Evolutionary conservation across 2,113 vertebrate species (phyloP).

Genomic region (Indri indri): DNA sequence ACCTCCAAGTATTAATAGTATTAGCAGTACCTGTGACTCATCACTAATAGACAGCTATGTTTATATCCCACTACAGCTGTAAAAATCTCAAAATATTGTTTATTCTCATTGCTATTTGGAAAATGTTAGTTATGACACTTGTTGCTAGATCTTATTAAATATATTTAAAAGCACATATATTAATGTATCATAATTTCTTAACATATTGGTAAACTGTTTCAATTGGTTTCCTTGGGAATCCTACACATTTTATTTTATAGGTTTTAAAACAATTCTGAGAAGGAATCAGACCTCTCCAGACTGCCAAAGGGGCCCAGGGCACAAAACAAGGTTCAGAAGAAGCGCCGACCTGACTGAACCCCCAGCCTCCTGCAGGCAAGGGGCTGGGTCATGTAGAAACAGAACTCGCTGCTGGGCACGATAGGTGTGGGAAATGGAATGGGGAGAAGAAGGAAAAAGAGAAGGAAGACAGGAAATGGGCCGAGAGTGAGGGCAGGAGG

Average conservation of each 20-base stretch:
- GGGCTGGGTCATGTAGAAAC: neutral
- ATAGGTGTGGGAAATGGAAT: neutral
- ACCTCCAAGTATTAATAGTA: no score
- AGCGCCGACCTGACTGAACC: neutral
- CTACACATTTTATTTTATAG: neutral
- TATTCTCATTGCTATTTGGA: neutral
- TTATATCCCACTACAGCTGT: neutral
- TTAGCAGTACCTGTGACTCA: neutral
- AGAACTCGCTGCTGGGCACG: neutral
- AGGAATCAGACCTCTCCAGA: neutral
- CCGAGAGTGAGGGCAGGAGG: neutral
- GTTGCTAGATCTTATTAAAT: neutral
- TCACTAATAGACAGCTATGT: neutral
- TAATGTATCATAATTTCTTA: neutral
- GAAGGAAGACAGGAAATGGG: neutral
- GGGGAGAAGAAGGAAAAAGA: neutral
- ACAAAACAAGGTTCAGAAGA: neutral
- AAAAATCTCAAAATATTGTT: neutral
- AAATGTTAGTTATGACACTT: neutral
- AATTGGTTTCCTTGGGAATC: neutral
- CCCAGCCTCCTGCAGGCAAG: neutral
- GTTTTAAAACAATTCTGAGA: conserved; percentile 18
- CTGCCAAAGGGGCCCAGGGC: neutral
- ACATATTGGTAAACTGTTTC: conserved; percentile 1
- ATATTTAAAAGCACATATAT: neutral